Conservation (phyloP, 2,888 invertebrate genomes). For the Chesias legatella region DNA sequence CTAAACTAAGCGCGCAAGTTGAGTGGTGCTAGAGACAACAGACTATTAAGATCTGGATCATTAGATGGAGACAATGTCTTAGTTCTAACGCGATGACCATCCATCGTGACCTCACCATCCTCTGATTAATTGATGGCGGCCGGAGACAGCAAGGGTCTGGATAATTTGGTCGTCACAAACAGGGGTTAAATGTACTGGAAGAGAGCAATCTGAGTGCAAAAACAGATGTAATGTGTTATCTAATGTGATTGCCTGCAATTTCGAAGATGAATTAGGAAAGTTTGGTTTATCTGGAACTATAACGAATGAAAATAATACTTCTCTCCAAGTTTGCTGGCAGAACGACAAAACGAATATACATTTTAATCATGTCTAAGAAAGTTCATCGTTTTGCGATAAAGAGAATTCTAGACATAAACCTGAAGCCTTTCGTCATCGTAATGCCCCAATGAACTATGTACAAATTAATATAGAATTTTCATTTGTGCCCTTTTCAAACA, state of each 20-base stretch:
- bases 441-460: no score
- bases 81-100: conserved; percentile 41
- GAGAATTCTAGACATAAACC: no score
- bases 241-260: conserved; percentile 17
- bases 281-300: not conserved
- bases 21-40: conserved; percentile 18
- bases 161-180: conserved; percentile 30
- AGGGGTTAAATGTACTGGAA: conserved; percentile 46
- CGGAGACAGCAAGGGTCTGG: conserved; percentile 33
- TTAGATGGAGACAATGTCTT: conserved; percentile 39
- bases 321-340: not conserved
- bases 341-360: no score
- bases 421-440: no score
- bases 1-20: conserved; percentile 8
- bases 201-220: conserved; percentile 35
- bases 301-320: not conserved
- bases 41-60: conserved; percentile 26
- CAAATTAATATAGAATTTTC: no score
- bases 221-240: conserved; percentile 24
- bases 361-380: no score
- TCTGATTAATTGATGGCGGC: conserved; percentile 39
- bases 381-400: no score
- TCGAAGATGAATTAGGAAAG: conserved; percentile 1
- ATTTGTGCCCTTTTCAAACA: no score
- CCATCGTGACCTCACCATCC: conserved; percentile 43